These are phyloP conservation scores for Tilapia sparmanii DNA, from an alignment of 2,113 vertebrate species.

Conservation along the genomic window DNA sequence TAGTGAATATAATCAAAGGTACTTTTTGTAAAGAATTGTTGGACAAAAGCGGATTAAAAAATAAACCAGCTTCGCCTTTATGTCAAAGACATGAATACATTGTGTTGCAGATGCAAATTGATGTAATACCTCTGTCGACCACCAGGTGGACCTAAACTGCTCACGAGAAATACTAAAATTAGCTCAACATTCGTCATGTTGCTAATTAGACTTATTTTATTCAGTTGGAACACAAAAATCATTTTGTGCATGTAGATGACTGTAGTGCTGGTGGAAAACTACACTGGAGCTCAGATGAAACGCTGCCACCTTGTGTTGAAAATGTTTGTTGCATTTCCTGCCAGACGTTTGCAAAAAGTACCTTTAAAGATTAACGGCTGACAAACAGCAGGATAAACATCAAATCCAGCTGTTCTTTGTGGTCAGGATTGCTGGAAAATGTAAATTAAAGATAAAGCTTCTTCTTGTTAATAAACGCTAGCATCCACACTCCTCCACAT, in stretches of 20 bases:
- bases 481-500: background rate
- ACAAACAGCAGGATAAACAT: background rate
- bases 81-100: background rate
- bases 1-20: background rate
- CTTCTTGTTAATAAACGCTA: background rate
- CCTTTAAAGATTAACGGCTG: background rate
- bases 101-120: background rate
- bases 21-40: background rate
- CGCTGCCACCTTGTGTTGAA: background rate
- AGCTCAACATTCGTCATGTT: background rate
- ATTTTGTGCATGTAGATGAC: rapidly evolving
- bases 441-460: background rate
- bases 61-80: background rate
- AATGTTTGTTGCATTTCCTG: rapidly evolving
- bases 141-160: background rate
- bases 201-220: background rate
- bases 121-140: background rate
- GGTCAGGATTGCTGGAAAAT: background rate
- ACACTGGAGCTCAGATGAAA: background rate
- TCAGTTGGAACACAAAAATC: rapidly evolving
- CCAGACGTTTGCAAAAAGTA: background rate
- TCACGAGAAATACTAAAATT: background rate
- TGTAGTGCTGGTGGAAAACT: background rate
- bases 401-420: background rate
- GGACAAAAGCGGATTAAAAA: background rate